phyloP scores from a whole-genome alignment of 2,113 vertebrate species.

The Phoxinus phoxinus region DNA sequence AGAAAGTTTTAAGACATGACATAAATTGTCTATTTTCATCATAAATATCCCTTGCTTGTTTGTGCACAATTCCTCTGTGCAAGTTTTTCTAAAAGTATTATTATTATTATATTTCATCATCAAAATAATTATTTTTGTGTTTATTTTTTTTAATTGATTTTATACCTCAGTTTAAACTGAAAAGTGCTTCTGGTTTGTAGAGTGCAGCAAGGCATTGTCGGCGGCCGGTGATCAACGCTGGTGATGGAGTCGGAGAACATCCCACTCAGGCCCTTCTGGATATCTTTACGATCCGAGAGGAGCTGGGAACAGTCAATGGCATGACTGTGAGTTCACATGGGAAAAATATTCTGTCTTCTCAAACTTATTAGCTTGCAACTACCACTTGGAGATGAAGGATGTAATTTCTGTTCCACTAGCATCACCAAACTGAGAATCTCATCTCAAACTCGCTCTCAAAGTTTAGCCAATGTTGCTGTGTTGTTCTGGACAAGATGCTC shows the following conservation, averaged over 20 bases:
- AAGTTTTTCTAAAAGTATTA: neutral
- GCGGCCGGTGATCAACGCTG: constrained; percentile 92
- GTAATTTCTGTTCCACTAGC: neutral
- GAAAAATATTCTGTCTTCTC: neutral
- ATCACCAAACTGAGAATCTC: neutral
- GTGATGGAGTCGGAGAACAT: constrained; percentile 95
- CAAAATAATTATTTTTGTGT: neutral
- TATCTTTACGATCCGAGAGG: constrained; percentile 96
- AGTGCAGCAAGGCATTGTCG: constrained; percentile 89
- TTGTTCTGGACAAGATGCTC: neutral
- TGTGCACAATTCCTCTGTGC: neutral
- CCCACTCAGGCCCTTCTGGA: constrained; percentile 95
- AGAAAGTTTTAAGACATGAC: neutral
- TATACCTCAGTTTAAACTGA: neutral
- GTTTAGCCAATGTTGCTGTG: neutral
- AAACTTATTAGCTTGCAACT: neutral
- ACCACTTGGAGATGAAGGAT: neutral
- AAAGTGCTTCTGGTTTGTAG: constrained; percentile 67
- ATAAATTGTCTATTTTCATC: neutral
- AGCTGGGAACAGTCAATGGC: constrained; percentile 97
- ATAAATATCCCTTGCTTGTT: neutral
- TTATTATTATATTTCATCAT: neutral
- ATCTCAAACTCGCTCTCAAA: too few species aligned
- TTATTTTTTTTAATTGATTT: neutral
- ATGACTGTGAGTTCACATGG: constrained; percentile 86